phyloP scores from a whole-genome alignment of 2,888 invertebrate species.

The Empis stercorea region DNA sequence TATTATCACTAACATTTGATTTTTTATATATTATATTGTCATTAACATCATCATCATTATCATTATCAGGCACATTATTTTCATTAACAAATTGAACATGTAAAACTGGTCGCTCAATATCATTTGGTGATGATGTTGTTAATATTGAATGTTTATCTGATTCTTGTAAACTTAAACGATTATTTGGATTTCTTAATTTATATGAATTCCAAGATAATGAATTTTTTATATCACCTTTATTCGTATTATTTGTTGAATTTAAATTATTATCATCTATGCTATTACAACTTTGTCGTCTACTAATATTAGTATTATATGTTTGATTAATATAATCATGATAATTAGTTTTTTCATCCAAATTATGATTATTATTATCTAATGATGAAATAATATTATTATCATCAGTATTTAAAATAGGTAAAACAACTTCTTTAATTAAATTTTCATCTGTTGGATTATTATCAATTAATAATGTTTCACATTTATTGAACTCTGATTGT shows the following conservation, averaged over 20 bases:
- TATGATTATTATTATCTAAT: not conserved
- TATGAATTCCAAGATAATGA: not conserved
- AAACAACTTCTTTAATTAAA: no score
- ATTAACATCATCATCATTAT: no score
- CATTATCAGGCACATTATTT: not conserved
- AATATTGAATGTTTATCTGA: not conserved
- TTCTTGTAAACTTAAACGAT: not conserved
- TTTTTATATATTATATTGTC: no score
- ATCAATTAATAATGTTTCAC: no score
- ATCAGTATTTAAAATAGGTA: no score
- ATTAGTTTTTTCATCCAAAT: conserved; percentile 2
- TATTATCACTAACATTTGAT: not conserved
- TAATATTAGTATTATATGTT: conserved; percentile 9
- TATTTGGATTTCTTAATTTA: conserved; percentile 6
- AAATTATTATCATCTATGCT: conserved; percentile 7
- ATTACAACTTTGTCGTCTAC: conserved; percentile 6
- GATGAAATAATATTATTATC: no score
- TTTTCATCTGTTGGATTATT: no score
- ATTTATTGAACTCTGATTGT: no score
- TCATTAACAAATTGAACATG: conserved; percentile 42
- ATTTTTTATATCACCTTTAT: not conserved
- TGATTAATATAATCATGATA: conserved; percentile 16
- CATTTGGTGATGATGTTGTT: not conserved
- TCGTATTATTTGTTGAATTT: conserved; percentile 1
- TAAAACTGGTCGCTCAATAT: conserved; percentile 34